Evolutionary conservation across 2,888 invertebrate genomes (phyloP).

Genomic region (Thyatira batis): DNA sequence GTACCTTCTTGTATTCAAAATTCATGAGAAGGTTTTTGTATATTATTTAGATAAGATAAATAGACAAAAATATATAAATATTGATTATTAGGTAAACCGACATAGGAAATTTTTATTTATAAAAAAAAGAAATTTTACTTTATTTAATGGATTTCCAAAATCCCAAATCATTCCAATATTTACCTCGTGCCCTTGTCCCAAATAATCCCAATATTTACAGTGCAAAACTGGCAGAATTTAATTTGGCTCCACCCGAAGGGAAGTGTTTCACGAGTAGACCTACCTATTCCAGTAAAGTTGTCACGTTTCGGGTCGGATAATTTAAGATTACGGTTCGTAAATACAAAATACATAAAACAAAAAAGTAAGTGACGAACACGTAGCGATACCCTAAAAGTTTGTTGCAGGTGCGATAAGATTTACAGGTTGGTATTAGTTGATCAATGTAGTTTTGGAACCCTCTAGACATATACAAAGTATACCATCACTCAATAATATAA

Average conservation of each 20-base stretch:
- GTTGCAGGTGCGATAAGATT: slow-evolving; percentile 23
- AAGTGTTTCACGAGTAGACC: slow-evolving; percentile 15
- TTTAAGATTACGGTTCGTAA: slow-evolving; percentile 49
- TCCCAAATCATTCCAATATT: background rate
- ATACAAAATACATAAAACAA: slow-evolving; percentile 49
- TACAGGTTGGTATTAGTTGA: background rate
- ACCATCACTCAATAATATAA: no score
- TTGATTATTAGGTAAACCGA: no score
- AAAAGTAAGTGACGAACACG: slow-evolving; percentile 41
- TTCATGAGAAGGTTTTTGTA: background rate
- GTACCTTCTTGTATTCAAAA: background rate
- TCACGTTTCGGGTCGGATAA: slow-evolving; percentile 52
- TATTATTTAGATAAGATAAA: no score
- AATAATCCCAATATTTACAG: slow-evolving; percentile 3
- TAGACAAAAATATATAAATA: no score
- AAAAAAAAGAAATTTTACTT: no score
- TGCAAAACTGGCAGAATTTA: slow-evolving; percentile 20
- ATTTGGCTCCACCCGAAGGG: slow-evolving; percentile 13
- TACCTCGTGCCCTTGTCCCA: background rate
- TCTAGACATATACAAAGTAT: background rate
- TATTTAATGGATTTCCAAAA: no score
- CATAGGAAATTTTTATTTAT: no score
- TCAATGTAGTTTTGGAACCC: background rate
- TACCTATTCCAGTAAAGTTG: slow-evolving; percentile 37
- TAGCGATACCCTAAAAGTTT: slow-evolving; percentile 36